phyloP scores from a whole-genome alignment of 1,140 invertebrate genomes.

The Prorops nasuta region DNA sequence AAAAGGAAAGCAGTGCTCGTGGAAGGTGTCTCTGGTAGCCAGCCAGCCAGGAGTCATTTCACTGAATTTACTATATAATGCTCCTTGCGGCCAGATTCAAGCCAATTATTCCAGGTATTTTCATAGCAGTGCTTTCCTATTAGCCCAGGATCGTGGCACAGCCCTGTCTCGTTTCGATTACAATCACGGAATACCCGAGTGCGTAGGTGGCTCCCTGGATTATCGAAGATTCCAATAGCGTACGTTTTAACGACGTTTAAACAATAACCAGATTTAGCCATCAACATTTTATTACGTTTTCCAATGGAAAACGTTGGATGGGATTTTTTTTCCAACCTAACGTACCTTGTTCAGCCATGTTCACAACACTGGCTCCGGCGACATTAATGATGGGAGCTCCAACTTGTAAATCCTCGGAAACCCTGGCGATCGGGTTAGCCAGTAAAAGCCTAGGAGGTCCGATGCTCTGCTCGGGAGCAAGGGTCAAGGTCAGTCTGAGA shows the following conservation, averaged over 20 bases:
- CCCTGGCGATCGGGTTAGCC: conserved; percentile 70
- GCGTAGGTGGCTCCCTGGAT: no score
- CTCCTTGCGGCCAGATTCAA: conserved; percentile 22
- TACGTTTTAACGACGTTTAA: no score
- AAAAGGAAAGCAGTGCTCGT: no score
- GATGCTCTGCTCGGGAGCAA: conserved; percentile 71
- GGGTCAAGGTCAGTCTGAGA: conserved; percentile 64
- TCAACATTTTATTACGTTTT: no score
- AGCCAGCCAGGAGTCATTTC: conserved; percentile 39
- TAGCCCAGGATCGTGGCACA: no score
- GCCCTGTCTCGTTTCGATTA: no score
- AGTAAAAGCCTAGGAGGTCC: conserved; percentile 80
- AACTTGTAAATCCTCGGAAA: conserved; percentile 76
- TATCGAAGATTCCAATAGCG: no score
- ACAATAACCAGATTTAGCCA: no score
- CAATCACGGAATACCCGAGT: no score
- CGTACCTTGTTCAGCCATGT: conserved; percentile 64
- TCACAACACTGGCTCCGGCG: conserved; percentile 61
- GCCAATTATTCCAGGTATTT: conserved; percentile 41
- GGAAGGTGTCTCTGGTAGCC: no score
- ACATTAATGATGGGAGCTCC: conserved; percentile 78
- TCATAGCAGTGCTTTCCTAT: conserved; percentile 40
- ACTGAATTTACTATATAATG: conserved; percentile 34
- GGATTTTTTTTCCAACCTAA: no score
- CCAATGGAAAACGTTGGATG: no score